phyloP scores from a whole-genome alignment of 2,113 vertebrate genomes.

The Phoenicopterus ruber region DNA sequence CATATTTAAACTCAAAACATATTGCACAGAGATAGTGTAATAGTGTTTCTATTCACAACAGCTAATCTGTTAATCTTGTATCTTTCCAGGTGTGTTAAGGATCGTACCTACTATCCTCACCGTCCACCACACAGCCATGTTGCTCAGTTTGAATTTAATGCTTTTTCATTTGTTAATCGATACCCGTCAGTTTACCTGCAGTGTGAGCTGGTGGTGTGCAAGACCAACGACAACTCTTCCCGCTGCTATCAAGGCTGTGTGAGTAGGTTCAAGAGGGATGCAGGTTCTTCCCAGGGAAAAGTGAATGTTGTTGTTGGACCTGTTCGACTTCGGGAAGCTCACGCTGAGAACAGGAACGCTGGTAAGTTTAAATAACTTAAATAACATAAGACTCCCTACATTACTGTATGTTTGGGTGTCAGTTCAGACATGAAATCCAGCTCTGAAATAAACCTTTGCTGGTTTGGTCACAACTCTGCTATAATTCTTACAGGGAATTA shows the following conservation, averaged over 20 bases:
- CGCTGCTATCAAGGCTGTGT: conserved; percentile 78
- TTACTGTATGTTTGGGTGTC: background rate
- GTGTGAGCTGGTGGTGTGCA: conserved; percentile 81
- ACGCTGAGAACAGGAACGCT: background rate
- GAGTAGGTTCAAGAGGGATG: conserved; percentile 56
- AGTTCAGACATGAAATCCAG: background rate
- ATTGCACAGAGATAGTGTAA: background rate
- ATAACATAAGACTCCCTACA: background rate
- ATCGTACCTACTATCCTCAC: conserved; percentile 66
- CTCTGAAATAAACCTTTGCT: background rate
- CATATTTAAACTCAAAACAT: background rate
- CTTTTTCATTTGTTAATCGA: conserved; percentile 77
- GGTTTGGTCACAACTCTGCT: background rate
- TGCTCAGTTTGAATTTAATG: conserved; percentile 77
- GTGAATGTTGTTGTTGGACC: conserved; percentile 49
- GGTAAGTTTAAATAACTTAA: background rate
- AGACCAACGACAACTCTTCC: conserved; percentile 60
- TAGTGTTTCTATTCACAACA: background rate
- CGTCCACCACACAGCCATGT: background rate
- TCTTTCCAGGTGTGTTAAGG: conserved; percentile 75
- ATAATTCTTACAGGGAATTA: background rate
- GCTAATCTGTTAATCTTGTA: background rate
- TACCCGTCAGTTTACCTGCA: conserved; percentile 78
- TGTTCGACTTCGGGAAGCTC: background rate
- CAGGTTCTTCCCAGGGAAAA: conserved; percentile 14